Percentiles rank a stretch among this genome's conserved stretches.
phyloP scores from a whole-genome alignment of 2,888 invertebrate genomes.

The Chloromyia formosa region DNA sequence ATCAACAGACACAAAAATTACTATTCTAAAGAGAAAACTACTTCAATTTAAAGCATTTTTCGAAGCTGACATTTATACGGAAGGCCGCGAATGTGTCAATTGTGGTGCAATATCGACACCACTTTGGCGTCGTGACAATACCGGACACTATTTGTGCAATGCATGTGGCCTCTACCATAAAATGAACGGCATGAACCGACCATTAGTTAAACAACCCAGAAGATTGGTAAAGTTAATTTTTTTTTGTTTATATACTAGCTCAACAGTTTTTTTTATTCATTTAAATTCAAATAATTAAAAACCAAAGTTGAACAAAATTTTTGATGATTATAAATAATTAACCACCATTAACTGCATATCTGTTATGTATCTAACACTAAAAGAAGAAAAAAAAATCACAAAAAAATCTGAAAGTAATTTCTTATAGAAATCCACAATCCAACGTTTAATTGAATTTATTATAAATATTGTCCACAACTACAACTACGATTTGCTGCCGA shows the following conservation, averaged over 20 bases:
- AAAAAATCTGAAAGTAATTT: constrained; percentile 48
- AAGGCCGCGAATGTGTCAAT: constrained; percentile 98
- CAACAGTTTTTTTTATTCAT: constrained; percentile 47
- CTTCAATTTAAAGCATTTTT: constrained; percentile 60
- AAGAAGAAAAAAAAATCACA: too few relatives aligned
- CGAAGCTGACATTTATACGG: constrained; percentile 68
- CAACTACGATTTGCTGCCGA: constrained; percentile 60
- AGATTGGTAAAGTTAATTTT: constrained; percentile 76
- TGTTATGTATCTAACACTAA: too few relatives aligned
- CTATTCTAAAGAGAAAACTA: constrained; percentile 34
- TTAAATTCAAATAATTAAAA: constrained; percentile 49
- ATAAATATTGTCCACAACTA: constrained; percentile 12
- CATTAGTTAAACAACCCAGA: constrained; percentile 89
- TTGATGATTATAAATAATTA: constrained; percentile 49
- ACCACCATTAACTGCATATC: neutral
- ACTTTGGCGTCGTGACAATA: constrained; percentile 97
- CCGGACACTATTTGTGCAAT: constrained; percentile 99
- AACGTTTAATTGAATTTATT: constrained; percentile 41
- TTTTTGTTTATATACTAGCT: constrained; percentile 34
- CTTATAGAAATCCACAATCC: constrained; percentile 63
- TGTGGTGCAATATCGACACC: constrained; percentile 98
- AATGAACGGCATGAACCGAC: constrained; percentile 95
- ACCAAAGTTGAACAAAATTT: constrained; percentile 59
- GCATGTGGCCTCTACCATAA: constrained; percentile 98
- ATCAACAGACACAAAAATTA: constrained; percentile 21